phyloP scores from a whole-genome alignment of 2,888 invertebrate genomes.

The Sminthurides aquaticus region DNA sequence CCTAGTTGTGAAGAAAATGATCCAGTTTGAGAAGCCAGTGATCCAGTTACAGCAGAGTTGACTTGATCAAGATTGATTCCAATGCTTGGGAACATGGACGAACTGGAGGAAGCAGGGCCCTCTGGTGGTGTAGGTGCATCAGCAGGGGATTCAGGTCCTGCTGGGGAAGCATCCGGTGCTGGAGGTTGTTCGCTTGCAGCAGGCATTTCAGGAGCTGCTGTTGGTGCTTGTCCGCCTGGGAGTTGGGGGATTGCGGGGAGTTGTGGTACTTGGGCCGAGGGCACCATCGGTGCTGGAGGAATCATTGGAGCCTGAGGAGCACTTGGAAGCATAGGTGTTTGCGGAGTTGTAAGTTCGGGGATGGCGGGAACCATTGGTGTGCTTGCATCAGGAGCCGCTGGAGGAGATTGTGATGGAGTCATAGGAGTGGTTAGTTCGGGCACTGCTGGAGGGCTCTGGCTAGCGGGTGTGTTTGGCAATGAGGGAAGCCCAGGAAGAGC shows the following conservation, averaged over 20 bases:
- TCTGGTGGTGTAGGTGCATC: background rate
- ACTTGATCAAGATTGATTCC: background rate
- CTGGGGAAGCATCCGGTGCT: background rate
- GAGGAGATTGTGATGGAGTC: background rate
- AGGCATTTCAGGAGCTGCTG: too few relatives aligned
- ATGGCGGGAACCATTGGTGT: background rate
- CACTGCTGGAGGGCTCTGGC: background rate
- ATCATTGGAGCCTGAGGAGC: background rate
- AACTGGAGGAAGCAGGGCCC: background rate
- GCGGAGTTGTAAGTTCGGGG: background rate
- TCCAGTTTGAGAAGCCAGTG: background rate
- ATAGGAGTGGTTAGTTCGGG: background rate
- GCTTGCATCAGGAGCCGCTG: slow-evolving; percentile 1
- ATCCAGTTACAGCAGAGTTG: background rate
- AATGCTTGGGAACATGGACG: background rate
- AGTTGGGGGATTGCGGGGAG: background rate
- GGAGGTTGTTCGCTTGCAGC: too few relatives aligned
- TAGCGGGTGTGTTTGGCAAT: background rate
- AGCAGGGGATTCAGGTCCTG: background rate
- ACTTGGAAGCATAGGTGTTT: background rate
- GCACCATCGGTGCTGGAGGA: slow-evolving; percentile 3
- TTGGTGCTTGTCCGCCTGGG: background rate
- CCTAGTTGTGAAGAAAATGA: background rate
- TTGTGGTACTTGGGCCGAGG: slow-evolving; percentile 3
- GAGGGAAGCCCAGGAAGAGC: background rate